Percentiles rank a stretch among this genome's conserved stretches.
phyloP scores from a whole-genome alignment of 2,888 invertebrate species.

The Rotaria macrura region DNA sequence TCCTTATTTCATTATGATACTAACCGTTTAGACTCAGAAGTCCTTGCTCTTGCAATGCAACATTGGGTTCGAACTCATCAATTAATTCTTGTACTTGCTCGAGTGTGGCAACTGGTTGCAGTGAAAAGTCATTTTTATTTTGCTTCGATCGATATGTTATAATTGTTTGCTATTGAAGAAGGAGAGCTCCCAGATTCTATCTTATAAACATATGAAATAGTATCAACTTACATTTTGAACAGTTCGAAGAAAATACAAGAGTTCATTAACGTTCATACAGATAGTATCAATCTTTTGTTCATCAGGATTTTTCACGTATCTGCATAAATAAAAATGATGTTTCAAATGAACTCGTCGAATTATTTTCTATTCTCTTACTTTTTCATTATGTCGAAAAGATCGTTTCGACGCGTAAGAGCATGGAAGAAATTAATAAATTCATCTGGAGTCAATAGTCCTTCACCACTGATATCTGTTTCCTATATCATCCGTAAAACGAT shows the following conservation, averaged over 20 bases:
- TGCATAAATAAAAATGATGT: neutral
- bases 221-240: no score
- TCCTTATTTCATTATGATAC: no score
- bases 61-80: neutral
- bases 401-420: neutral
- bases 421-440: neutral
- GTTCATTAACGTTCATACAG: neutral
- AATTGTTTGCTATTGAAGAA: neutral
- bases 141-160: neutral
- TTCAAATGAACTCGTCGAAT: neutral
- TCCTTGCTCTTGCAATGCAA: neutral
- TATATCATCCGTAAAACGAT: neutral
- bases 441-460: neutral
- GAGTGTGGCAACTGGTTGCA: neutral
- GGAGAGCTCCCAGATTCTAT: neutral
- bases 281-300: neutral
- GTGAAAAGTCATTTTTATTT: neutral
- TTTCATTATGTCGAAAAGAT: neutral
- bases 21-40: no score
- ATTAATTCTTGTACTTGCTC: neutral
- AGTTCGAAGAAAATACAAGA: neutral
- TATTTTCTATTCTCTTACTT: neutral
- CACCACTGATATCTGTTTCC: neutral
- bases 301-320: neutral
- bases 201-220: neutral